These are phyloP conservation scores for Drosophila gunungcola DNA, from an alignment of 1,140 invertebrate genomes.

Conservation along the genomic window DNA sequence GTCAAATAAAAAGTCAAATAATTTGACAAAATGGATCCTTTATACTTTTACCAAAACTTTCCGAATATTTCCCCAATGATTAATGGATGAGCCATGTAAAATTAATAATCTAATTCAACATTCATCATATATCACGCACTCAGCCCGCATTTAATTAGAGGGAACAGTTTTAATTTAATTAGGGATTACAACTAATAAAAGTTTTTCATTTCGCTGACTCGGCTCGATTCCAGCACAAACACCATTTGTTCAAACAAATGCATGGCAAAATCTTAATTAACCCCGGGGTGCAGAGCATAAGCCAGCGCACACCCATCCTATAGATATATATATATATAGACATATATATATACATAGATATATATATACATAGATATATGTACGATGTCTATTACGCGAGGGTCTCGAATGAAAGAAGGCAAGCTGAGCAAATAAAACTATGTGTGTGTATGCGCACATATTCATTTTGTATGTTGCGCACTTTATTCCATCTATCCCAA, in stretches of 20 bases:
- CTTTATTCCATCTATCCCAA: slow-evolving; percentile 80
- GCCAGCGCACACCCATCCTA: slow-evolving; percentile 36
- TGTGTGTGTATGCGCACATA: slow-evolving; percentile 50
- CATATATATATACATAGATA: neutral
- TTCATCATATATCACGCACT: slow-evolving; percentile 46
- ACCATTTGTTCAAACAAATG: slow-evolving; percentile 74
- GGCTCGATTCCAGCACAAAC: slow-evolving; percentile 42
- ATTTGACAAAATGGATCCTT: neutral
- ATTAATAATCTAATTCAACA: slow-evolving; percentile 40
- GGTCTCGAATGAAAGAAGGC: slow-evolving; percentile 69
- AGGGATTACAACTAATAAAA: slow-evolving; percentile 77
- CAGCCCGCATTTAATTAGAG: slow-evolving; percentile 63
- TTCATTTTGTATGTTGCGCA: slow-evolving; percentile 79
- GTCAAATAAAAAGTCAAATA: no score
- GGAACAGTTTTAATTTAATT: slow-evolving; percentile 70
- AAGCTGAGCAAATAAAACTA: slow-evolving; percentile 81
- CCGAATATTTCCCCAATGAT: neutral
- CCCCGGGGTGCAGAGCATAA: slow-evolving; percentile 74
- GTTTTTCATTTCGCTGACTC: slow-evolving; percentile 64
- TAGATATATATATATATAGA: slow-evolving; percentile 1
- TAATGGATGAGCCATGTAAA: slow-evolving; percentile 3
- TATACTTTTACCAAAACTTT: neutral
- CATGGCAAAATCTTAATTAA: slow-evolving; percentile 80
- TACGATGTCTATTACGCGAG: slow-evolving; percentile 63
- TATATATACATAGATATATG: slow-evolving; percentile 12